A percentile compares a stretch with the other conserved stretches of the same genome.
These are phyloP conservation scores for Molossus molossus DNA, from an alignment of 2,797 vertebrate genomes.

Conservation along the genomic window DNA sequence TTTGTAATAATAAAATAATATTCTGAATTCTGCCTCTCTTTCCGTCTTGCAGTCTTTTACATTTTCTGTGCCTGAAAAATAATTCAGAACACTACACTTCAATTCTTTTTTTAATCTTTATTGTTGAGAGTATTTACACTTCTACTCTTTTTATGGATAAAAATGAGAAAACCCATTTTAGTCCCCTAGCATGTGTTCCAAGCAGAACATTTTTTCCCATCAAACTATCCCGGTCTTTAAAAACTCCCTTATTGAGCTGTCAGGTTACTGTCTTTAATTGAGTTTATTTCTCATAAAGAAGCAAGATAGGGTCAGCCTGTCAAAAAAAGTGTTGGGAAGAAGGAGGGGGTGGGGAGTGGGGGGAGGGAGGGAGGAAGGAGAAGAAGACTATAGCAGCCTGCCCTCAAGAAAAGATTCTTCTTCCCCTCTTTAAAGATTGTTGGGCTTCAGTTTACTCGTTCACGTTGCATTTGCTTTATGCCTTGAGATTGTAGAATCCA, in stretches of 20 bases:
- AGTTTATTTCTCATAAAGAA: conserved; percentile 21
- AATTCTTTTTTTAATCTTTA: too few relatives aligned
- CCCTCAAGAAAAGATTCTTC: background rate
- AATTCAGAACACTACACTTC: background rate
- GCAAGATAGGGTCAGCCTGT: background rate
- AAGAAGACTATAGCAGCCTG: background rate
- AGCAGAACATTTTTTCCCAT: background rate
- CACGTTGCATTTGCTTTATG: background rate
- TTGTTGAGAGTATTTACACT: background rate
- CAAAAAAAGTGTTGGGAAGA: background rate
- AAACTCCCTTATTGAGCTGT: background rate
- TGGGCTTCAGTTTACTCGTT: background rate
- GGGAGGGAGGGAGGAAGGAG: too few relatives aligned
- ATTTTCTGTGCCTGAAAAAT: conserved; percentile 27
- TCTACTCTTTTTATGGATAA: conserved; percentile 17
- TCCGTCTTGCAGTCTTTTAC: background rate
- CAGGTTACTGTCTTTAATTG: background rate
- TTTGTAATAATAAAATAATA: conserved; percentile 55
- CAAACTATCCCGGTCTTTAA: background rate
- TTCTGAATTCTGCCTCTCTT: background rate
- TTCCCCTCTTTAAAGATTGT: background rate
- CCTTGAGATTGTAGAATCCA: background rate
- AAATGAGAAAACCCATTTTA: background rate
- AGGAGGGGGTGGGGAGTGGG: background rate
- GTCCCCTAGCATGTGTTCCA: background rate